These are phyloP conservation scores for Leptosomus discolor DNA, from an alignment of 2,113 vertebrate genomes.

Conservation along the genomic window DNA sequence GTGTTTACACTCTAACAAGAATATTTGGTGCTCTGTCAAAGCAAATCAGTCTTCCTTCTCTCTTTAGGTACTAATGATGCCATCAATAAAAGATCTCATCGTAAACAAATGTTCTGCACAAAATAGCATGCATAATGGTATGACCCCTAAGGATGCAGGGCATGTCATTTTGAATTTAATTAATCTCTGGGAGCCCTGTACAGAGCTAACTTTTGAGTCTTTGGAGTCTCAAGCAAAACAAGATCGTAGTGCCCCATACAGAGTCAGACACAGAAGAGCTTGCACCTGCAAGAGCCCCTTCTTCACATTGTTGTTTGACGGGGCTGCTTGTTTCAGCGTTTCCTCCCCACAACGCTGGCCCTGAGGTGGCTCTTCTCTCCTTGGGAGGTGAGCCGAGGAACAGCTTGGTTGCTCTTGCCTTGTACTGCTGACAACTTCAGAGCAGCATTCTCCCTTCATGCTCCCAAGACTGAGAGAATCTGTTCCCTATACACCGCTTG, in stretches of 20 bases:
- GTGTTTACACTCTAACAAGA: neutral
- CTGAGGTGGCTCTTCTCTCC: neutral
- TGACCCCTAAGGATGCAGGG: constrained; percentile 26
- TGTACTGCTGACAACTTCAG: neutral
- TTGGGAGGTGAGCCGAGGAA: neutral
- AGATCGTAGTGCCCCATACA: neutral
- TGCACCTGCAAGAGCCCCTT: neutral
- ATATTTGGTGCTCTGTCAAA: constrained; percentile 19
- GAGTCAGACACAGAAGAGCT: neutral
- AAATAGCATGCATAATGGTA: constrained; percentile 6
- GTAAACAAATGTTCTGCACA: constrained; percentile 3
- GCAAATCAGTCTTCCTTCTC: constrained; percentile 2
- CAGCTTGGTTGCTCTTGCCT: accelerated
- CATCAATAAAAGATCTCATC: constrained; percentile 14
- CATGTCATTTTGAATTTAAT: constrained; percentile 48
- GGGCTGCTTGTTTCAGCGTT: neutral
- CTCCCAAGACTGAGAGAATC: neutral
- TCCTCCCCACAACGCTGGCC: neutral
- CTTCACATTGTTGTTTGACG: neutral
- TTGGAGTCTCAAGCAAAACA: constrained; percentile 7
- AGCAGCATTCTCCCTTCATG: accelerated
- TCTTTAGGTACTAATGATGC: constrained; percentile 32
- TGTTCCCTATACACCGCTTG: neutral
- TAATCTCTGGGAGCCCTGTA: neutral
- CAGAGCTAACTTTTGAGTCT: constrained; percentile 6